Base-by-base conservation (phyloP, 2,113 vertebrate genomes). In the Lamprologus sp. region DNA sequence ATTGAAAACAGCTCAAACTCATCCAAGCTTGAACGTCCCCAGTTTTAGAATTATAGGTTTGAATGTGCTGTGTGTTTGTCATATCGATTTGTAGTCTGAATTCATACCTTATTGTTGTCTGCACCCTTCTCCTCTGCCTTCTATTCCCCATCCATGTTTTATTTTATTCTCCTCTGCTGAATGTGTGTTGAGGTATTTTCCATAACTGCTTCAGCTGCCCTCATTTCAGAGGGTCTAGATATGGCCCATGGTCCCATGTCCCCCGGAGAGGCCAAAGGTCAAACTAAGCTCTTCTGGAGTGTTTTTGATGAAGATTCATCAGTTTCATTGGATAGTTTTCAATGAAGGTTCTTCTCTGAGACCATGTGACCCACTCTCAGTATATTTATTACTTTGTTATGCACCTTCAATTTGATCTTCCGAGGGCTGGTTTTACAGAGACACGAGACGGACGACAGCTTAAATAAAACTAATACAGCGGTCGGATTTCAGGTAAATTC, bases 381-480 rank as follows among this genome's bases (percentile, higher is more conserved):
- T 26, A 26, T 60, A 33, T 33, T 60, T 45, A 11, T 45, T 73
- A 42, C 42, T 17, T 73, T 73, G 21, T 73, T 73, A 13, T 73
- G 2, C 21, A 45, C n/a, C 9, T 26, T 47, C 40, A 45, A 15
- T 26, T 17, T 47, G 68, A 73, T 15, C 21, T 47, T 17, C 37
- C 2, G 26, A 23, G 37, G 40, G 2, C 5, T 73, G 21, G 21
- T 47, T 73, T 73, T 73, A 73, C 2, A 42, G 37, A 70, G 65
- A 70, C n/a, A 15, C 14, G 8, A 45, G 21, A 0, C 6, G 6
- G 0, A 45, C 4, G 5, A 26, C 13, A 73, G 40, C 68, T 73
- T 73, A 28, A 47, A 47, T 75, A 75, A 75, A 47, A 73, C 40
- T 3, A 75, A 28, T 19, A 3, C 6, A 47, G 70, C 3, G 3